A percentile compares a stretch with the other conserved stretches of the same genome.
These are phyloP conservation scores for Agrotis segetum DNA, from an alignment of 2,888 invertebrate species.

Conservation along the genomic window DNA sequence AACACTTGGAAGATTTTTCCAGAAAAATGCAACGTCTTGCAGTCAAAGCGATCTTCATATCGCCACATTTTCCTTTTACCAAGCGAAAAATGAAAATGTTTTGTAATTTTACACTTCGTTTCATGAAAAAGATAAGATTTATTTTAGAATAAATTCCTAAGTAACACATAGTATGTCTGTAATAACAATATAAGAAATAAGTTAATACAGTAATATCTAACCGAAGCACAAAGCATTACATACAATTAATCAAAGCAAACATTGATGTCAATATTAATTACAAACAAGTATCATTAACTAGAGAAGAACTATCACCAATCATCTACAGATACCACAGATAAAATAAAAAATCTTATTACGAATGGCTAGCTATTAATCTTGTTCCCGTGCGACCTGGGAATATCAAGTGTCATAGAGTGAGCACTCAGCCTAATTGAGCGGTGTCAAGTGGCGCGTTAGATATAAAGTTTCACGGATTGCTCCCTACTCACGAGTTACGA, in stretches of 20 bases:
- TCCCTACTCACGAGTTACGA: conserved; percentile 7
- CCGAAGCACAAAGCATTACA: too few species aligned
- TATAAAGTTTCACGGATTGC: conserved; percentile 26
- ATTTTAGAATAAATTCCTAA: too few species aligned
- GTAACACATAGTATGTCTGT: too few species aligned
- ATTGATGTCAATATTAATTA: too few species aligned
- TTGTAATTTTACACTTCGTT: too few species aligned
- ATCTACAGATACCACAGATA: not conserved
- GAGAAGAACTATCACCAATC: not conserved
- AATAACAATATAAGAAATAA: too few species aligned
- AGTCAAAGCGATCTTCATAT: conserved; percentile 1
- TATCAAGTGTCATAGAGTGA: conserved; percentile 32
- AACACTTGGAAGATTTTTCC: conserved; percentile 18
- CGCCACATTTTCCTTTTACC: too few species aligned
- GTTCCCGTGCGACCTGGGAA: conserved; percentile 2
- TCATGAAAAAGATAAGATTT: too few species aligned
- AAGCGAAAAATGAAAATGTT: too few species aligned
- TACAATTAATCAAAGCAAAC: too few species aligned
- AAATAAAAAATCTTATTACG: conserved; percentile 11
- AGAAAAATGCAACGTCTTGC: conserved; percentile 14
- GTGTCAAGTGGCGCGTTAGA: conserved; percentile 27
- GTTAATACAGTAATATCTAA: too few species aligned
- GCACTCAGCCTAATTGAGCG: conserved; percentile 50
- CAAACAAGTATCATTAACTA: not conserved
- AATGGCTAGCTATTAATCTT: conserved; percentile 25